A percentile compares a stretch with the other conserved stretches of the same genome.
phyloP scores from a whole-genome alignment of 2,797 vertebrate genomes.

The Amazonetta brasiliensis region DNA sequence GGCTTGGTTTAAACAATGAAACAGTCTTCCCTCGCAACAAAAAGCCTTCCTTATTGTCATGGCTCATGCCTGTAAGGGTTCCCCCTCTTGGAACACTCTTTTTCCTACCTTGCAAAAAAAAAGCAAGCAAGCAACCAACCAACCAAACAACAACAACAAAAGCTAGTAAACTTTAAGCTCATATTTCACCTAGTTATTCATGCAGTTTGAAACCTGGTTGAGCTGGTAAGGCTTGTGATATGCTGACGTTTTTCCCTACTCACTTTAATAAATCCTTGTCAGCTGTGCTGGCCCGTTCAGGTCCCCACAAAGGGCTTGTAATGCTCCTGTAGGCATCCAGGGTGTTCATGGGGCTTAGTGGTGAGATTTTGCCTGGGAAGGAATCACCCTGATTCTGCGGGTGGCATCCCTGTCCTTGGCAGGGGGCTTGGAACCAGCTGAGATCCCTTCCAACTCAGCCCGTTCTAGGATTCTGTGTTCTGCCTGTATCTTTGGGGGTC shows the following conservation, averaged over 20 bases:
- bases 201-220: rapidly evolving
- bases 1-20: neutral
- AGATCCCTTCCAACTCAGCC: too few relatives aligned
- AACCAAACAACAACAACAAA: neutral
- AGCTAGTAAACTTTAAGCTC: neutral
- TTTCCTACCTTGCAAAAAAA: neutral
- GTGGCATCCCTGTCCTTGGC: too few relatives aligned
- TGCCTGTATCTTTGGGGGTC: neutral
- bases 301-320: rapidly evolving
- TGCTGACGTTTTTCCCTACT: rapidly evolving
- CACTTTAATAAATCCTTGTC: neutral
- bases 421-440: too few relatives aligned
- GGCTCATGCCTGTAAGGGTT: rapidly evolving
- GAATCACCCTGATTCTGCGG: too few relatives aligned
- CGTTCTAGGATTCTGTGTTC: too few relatives aligned
- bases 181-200: rapidly evolving
- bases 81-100: neutral
- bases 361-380: too few relatives aligned
- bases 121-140: neutral
- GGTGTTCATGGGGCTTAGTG: neutral
- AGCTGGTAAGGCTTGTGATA: neutral
- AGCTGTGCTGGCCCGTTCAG: neutral
- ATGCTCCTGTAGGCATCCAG: rapidly evolving
- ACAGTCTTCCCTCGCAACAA: neutral
- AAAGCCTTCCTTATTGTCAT: neutral